Percentiles rank a stretch among this genome's conserved stretches.
Evolutionary conservation across 2,113 vertebrate genomes (phyloP).

Genomic region (Macquaria australasica): DNA sequence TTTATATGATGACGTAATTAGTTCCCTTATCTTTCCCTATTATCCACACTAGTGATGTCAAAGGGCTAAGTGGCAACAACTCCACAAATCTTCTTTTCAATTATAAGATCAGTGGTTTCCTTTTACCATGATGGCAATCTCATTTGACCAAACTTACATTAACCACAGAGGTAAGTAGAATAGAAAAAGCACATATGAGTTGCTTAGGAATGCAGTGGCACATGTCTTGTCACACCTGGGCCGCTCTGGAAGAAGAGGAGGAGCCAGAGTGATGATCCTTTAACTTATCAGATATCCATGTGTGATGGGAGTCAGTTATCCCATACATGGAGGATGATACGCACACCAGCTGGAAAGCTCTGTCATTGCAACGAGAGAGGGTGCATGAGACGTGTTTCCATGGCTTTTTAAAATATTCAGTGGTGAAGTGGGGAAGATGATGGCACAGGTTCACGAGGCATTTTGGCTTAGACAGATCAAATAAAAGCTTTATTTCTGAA

Average conservation of each 20-base stretch:
- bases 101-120: neutral
- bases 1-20: neutral
- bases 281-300: constrained; percentile 53
- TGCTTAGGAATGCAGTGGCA: constrained; percentile 12
- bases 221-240: constrained; percentile 2
- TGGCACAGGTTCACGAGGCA: constrained; percentile 5
- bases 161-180: neutral
- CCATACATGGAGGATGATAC: constrained; percentile 45
- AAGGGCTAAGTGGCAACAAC: neutral
- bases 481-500: constrained; percentile 18
- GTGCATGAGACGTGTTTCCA: constrained; percentile 42
- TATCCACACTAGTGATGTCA: neutral
- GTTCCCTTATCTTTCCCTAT: neutral
- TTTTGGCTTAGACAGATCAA: neutral
- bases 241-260: constrained; percentile 4
- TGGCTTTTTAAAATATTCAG: constrained; percentile 74
- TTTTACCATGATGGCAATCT: neutral
- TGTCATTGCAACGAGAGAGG: constrained; percentile 52
- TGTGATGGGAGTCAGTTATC: constrained; percentile 60
- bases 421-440: constrained; percentile 46
- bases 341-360: constrained; percentile 63
- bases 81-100: constrained; percentile 7
- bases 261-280: constrained; percentile 42
- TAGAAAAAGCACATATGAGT: neutral
- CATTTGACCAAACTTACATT: neutral